A percentile compares a stretch with the other conserved stretches of the same genome.
Evolutionary conservation across 1,140 invertebrate genomes (phyloP).

Genomic region (Drosophila ercepeae): DNA sequence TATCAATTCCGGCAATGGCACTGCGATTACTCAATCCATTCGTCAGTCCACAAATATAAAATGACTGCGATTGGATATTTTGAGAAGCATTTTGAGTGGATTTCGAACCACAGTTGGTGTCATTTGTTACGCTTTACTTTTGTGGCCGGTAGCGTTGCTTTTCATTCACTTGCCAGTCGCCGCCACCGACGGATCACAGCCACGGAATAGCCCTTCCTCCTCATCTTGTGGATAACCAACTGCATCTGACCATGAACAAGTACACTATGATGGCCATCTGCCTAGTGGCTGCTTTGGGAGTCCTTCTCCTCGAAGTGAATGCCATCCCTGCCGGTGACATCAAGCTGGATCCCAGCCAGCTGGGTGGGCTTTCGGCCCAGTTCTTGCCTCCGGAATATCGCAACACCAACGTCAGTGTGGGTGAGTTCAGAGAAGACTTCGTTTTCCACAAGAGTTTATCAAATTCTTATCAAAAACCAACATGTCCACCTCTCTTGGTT

Average conservation of each 20-base stretch:
- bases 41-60: not conserved
- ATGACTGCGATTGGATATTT: not conserved
- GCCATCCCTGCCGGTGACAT: slow-evolving; percentile 35
- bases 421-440: slow-evolving; percentile 49
- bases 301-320: slow-evolving; percentile 55
- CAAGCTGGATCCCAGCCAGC: slow-evolving; percentile 40
- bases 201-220: no score
- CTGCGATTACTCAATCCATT: not conserved
- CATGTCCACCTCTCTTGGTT: no score
- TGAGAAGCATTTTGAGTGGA: not conserved
- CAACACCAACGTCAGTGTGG: slow-evolving; percentile 62
- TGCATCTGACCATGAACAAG: slow-evolving; percentile 54
- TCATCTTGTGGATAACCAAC: not conserved
- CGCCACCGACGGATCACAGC: slow-evolving; percentile 15
- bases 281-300: slow-evolving; percentile 53
- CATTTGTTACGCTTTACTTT: not conserved
- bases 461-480: no score
- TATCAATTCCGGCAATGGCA: not conserved
- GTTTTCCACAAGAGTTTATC: no score
- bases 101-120: slow-evolving; percentile 13
- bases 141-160: not conserved
- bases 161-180: slow-evolving; percentile 35
- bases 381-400: slow-evolving; percentile 67
- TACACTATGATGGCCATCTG: slow-evolving; percentile 55
- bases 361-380: slow-evolving; percentile 53